Conservation (phyloP, 1,140 invertebrate genomes). For the Anoplolepis gracilipes region DNA sequence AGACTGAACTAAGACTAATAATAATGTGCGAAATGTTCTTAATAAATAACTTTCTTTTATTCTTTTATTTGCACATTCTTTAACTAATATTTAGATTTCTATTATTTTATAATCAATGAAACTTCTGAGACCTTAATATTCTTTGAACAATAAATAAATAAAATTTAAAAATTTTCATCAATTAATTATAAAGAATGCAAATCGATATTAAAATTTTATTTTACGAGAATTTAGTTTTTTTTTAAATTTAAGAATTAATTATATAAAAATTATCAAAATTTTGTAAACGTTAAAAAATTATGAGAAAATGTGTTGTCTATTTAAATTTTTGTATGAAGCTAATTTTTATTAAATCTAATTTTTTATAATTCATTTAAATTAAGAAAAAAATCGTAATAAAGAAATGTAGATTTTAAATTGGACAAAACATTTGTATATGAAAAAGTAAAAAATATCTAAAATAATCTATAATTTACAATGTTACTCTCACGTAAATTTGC, state of each 20-base stretch:
- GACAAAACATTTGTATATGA: neutral
- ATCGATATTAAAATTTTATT: constrained; percentile 29
- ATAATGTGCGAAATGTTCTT: neutral
- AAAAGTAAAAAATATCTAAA: neutral
- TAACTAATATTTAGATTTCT: neutral
- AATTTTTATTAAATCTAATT: too few relatives aligned
- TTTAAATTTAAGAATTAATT: too few relatives aligned
- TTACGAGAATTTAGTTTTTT: neutral
- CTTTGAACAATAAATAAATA: neutral
- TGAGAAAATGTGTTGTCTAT: neutral
- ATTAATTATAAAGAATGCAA: constrained; percentile 41
- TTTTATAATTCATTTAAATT: constrained; percentile 24
- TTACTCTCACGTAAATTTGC: neutral
- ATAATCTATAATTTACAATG: neutral
- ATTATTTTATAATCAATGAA: too few relatives aligned
- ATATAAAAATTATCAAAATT: too few relatives aligned
- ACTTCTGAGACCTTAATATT: neutral
- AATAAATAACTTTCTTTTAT: neutral
- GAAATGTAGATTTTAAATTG: constrained; percentile 1
- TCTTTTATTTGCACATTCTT: neutral
- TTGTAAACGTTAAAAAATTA: neutral
- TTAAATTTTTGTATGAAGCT: neutral
- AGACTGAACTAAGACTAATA: neutral
- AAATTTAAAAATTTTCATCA: constrained; percentile 16
- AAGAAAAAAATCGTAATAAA: neutral